These are phyloP conservation scores for Loripinus fragilis DNA, from an alignment of 2,888 invertebrate genomes.

Conservation along the genomic window DNA sequence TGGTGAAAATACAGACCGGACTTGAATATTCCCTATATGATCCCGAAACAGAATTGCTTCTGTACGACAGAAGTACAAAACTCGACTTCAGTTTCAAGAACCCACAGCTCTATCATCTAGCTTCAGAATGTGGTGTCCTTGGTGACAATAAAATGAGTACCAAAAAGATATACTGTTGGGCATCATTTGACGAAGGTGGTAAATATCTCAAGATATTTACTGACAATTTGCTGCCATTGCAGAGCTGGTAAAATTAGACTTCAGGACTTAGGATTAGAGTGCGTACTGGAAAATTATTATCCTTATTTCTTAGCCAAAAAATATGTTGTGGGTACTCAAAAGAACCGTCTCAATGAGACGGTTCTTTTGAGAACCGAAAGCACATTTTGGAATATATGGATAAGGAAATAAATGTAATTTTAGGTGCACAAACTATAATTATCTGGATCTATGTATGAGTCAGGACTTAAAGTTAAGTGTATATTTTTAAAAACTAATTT, in stretches of 20 bases:
- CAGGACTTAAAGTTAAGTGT: no score
- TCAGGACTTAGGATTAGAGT: no score
- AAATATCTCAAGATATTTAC: constrained; percentile 23
- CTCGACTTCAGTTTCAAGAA: constrained; percentile 29
- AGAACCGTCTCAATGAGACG: no score
- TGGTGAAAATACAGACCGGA: constrained; percentile 49
- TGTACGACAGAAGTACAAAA: constrained; percentile 41
- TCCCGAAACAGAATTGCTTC: constrained; percentile 21
- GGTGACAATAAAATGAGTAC: constrained; percentile 18
- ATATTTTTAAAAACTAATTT: no score
- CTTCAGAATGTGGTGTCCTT: constrained; percentile 40
- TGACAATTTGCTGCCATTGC: constrained; percentile 37
- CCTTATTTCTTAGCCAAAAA: no score
- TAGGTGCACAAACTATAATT: no score
- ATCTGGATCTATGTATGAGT: no score
- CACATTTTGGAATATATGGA: no score
- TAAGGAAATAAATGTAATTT: no score
- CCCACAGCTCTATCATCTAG: constrained; percentile 29
- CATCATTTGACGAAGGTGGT: constrained; percentile 36
- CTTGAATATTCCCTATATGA: constrained; percentile 34
- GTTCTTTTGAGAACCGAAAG: no score
- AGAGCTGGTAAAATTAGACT: constrained; percentile 45
- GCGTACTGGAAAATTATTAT: no score
- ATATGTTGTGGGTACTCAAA: no score
- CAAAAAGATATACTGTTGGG: constrained; percentile 52